These are phyloP conservation scores for Lycia hirtaria DNA, from an alignment of 2,888 invertebrate species.

Conservation along the genomic window DNA sequence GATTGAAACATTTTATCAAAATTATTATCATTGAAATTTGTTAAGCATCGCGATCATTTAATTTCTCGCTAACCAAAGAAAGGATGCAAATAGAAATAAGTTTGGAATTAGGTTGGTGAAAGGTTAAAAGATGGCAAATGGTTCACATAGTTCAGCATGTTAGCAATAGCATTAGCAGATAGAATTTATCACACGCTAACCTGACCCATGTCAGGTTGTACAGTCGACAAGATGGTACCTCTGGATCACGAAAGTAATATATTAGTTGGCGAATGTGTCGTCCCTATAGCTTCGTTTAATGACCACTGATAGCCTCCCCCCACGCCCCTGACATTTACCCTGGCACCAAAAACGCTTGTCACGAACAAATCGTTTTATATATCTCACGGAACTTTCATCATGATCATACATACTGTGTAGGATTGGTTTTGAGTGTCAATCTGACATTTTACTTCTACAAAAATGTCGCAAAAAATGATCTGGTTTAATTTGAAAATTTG, in stretches of 20 bases:
- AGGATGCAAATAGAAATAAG: not conserved
- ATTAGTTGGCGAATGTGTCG: constrained; percentile 82
- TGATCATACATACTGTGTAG: constrained; percentile 59
- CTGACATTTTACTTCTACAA: not conserved
- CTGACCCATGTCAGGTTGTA: constrained; percentile 64
- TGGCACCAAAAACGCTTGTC: constrained; percentile 74
- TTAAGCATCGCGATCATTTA: not conserved
- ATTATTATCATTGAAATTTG: not conserved
- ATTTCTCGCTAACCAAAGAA: not conserved
- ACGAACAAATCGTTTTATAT: constrained; percentile 72
- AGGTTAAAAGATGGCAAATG: not conserved
- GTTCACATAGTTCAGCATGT: constrained; percentile 34
- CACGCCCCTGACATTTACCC: constrained; percentile 63
- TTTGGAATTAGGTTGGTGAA: not conserved
- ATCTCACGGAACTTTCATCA: constrained; percentile 62
- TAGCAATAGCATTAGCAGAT: constrained; percentile 28
- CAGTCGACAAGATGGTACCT: constrained; percentile 72
- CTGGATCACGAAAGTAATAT: constrained; percentile 74
- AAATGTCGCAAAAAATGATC: too few relatives aligned
- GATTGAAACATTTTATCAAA: not conserved
- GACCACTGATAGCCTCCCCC: constrained; percentile 68
- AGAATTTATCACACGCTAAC: constrained; percentile 27
- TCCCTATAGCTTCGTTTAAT: constrained; percentile 78
- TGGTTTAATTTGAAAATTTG: too few relatives aligned
- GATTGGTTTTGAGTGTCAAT: constrained; percentile 54